A percentile compares a stretch with the other conserved stretches of the same genome.
These are phyloP conservation scores for Cololabis saira DNA, from an alignment of 2,113 vertebrate species.

Conservation along the genomic window DNA sequence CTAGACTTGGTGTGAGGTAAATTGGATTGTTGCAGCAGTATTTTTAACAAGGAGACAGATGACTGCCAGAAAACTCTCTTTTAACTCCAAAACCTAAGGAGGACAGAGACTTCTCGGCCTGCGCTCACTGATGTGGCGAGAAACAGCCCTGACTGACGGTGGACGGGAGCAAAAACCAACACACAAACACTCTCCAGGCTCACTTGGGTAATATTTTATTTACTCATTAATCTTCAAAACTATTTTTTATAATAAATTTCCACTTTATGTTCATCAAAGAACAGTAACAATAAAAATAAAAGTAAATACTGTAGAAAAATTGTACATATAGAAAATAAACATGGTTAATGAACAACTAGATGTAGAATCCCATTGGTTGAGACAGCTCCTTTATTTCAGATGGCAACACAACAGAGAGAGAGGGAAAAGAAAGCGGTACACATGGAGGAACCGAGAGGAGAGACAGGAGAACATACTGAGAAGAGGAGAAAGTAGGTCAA, in stretches of 20 bases:
- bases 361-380: conserved; percentile 68
- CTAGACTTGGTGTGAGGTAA: no score
- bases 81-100: not conserved
- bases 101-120: conserved; percentile 2
- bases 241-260: conserved; percentile 89
- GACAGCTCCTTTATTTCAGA: conserved; percentile 64
- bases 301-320: conserved; percentile 87
- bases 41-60: not conserved
- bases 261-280: conserved; percentile 88
- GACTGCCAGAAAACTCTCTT: not conserved
- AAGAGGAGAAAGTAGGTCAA: conserved; percentile 35
- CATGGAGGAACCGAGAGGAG: conserved; percentile 12
- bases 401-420: conserved; percentile 69
- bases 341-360: conserved; percentile 81
- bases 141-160: not conserved
- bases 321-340: conserved; percentile 87
- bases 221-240: conserved; percentile 88
- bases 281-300: conserved; percentile 89
- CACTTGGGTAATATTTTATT: conserved; percentile 87
- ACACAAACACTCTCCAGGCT: conserved; percentile 46
- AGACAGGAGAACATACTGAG: conserved; percentile 32
- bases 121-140: not conserved
- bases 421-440: conserved; percentile 49
- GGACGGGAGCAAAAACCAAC: conserved; percentile 14
- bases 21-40: not conserved